Percentiles rank a stretch among this genome's conserved stretches.
Conservation (phyloP, 2,113 vertebrate genomes). For the Paracanthobrama guichenoti region DNA sequence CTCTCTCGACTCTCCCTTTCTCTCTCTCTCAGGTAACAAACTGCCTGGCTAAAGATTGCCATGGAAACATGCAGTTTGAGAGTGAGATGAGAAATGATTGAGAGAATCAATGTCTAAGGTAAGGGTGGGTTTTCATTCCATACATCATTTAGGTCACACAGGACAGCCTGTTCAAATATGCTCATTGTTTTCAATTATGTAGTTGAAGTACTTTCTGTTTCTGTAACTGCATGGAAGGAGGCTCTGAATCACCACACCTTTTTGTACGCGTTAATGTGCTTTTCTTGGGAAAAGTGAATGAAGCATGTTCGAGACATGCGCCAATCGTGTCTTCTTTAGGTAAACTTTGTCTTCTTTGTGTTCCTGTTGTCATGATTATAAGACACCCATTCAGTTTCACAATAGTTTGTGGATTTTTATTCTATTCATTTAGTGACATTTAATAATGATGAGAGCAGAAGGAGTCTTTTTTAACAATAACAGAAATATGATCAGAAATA, state of each 20-base stretch:
- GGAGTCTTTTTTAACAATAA: neutral
- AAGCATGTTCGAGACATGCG: neutral
- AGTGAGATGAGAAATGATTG: slow-evolving; percentile 58
- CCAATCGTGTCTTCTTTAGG: neutral
- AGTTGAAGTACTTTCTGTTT: neutral
- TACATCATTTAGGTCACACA: slow-evolving; percentile 49
- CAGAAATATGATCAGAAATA: neutral
- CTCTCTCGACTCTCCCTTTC: neutral
- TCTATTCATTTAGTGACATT: neutral
- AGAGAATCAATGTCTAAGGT: slow-evolving; percentile 56
- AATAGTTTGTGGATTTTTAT: neutral
- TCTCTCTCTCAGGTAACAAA: slow-evolving; percentile 52
- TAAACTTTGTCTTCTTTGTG: neutral
- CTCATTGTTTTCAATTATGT: slow-evolving; percentile 53
- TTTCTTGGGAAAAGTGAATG: neutral
- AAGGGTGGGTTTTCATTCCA: slow-evolving; percentile 54
- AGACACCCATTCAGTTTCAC: neutral
- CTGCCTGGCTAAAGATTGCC: slow-evolving; percentile 57
- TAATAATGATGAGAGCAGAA: neutral
- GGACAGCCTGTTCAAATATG: slow-evolving; percentile 49
- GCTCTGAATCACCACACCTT: neutral
- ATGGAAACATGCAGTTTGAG: slow-evolving; percentile 61
- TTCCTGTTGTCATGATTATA: neutral
- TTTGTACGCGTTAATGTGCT: neutral
- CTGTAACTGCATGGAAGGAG: slow-evolving; percentile 10